phyloP scores from a whole-genome alignment of 1,140 invertebrate species.

The Leptopilina boulardi region DNA sequence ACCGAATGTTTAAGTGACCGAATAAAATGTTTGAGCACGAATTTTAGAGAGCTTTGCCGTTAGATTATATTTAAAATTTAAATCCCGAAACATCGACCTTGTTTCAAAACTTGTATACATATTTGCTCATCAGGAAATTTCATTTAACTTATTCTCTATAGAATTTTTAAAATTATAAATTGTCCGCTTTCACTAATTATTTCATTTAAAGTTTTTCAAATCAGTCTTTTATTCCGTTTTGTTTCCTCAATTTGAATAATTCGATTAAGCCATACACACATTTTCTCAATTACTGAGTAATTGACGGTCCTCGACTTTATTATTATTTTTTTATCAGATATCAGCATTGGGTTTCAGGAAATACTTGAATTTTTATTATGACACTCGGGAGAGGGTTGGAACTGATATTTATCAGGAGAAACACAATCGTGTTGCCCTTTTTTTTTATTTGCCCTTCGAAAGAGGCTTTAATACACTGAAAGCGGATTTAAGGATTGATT shows the following conservation, averaged over 20 bases:
- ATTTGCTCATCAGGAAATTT: neutral
- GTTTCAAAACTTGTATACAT: neutral
- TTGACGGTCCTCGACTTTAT: neutral
- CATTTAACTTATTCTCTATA: neutral
- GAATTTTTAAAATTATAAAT: too few species aligned
- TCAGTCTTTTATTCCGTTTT: neutral
- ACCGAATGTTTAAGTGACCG: constrained; percentile 18
- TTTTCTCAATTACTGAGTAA: neutral
- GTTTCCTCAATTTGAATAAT: too few species aligned
- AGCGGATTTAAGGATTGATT: neutral
- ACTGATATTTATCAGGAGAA: neutral
- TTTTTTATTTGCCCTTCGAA: neutral
- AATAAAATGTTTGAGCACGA: constrained; percentile 2
- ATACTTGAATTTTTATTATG: neutral
- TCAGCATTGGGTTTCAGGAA: neutral
- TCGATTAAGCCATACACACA: neutral
- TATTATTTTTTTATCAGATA: neutral
- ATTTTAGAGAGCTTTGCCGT: neutral
- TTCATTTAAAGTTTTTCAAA: neutral
- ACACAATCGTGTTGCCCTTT: neutral
- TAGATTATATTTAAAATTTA: neutral
- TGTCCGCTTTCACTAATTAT: neutral
- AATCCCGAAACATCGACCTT: neutral
- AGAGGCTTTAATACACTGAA: neutral
- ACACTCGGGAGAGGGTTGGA: neutral